These are phyloP conservation scores for Lasioglossum marginatum DNA, from an alignment of 2,888 invertebrate genomes.

Conservation along the genomic window DNA sequence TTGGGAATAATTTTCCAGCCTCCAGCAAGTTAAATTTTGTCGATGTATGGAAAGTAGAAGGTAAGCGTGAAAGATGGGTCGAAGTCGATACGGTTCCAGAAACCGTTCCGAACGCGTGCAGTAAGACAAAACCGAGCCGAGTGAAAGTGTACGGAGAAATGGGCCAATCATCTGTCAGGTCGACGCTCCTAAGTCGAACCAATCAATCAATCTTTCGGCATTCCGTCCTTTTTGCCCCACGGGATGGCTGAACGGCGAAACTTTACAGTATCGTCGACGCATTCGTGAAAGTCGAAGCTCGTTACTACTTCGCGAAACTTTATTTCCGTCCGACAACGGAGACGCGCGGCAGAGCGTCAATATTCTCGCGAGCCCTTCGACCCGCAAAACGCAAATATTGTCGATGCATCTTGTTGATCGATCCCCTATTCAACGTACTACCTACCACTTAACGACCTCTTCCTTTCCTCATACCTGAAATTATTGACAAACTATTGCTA, in stretches of 20 bases:
- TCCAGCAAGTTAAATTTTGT: neutral
- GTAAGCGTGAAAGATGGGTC: neutral
- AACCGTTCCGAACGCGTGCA: neutral
- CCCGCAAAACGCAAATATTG: neutral
- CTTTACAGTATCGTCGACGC: slow-evolving; percentile 4
- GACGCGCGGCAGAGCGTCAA: neutral
- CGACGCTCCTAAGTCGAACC: slow-evolving; percentile 6
- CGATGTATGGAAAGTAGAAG: neutral
- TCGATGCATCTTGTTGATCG: neutral
- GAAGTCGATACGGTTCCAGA: neutral
- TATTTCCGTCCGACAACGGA: slow-evolving; percentile 2
- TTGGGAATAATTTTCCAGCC: neutral
- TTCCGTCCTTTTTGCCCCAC: slow-evolving; percentile 1
- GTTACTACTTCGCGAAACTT: neutral
- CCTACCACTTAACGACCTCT: too few relatives aligned
- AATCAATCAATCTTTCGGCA: slow-evolving; percentile 13
- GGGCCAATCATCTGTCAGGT: slow-evolving; percentile 12
- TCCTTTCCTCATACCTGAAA: neutral
- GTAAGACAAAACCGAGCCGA: neutral
- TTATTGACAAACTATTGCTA: neutral
- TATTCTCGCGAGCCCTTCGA: neutral
- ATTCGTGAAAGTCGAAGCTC: slow-evolving; percentile 5
- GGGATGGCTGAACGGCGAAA: slow-evolving; percentile 5
- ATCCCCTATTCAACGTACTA: too few relatives aligned
- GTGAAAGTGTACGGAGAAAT: slow-evolving; percentile 11